A percentile compares a stretch with the other conserved stretches of the same genome.
phyloP scores from a whole-genome alignment of 1,140 invertebrate genomes.

The Monochamus saltuarius region DNA sequence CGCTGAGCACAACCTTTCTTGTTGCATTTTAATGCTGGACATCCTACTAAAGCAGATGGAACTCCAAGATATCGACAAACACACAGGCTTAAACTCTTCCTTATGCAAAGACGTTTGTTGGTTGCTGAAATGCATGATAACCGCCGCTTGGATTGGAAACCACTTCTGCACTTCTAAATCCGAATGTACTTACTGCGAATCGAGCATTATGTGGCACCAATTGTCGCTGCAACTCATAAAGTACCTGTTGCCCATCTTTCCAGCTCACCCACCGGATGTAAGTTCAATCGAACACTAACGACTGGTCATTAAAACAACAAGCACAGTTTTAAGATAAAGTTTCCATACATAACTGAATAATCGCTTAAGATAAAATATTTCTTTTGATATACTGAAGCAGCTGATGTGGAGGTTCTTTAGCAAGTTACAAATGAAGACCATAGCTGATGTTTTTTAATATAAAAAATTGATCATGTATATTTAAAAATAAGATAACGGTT shows the following conservation, averaged over 20 bases:
- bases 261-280: conserved; percentile 76
- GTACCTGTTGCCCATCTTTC: conserved; percentile 74
- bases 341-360: too few species aligned
- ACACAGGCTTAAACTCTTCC: conserved; percentile 75
- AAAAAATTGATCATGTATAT: too few species aligned
- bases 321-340: too few species aligned
- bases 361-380: too few species aligned
- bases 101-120: conserved; percentile 75
- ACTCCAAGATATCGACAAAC: conserved; percentile 84
- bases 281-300: conserved; percentile 42
- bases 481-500: too few species aligned
- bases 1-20: conserved; percentile 78
- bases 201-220: conserved; percentile 92
- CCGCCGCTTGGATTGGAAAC: conserved; percentile 70
- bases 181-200: conserved; percentile 90
- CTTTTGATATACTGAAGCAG: too few species aligned
- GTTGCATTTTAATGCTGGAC: conserved; percentile 96
- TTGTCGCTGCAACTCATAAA: conserved; percentile 77
- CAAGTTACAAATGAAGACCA: too few species aligned
- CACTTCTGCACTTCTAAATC: conserved; percentile 67
- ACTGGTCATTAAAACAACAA: too few species aligned
- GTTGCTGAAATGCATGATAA: conserved; percentile 81
- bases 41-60: conserved; percentile 96
- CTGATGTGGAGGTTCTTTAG: too few species aligned
- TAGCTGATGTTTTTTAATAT: too few species aligned